Percentiles rank a stretch among this genome's conserved stretches.
These are phyloP conservation scores for Cheilosia pagana DNA, from an alignment of 2,888 invertebrate genomes.

Conservation along the genomic window DNA sequence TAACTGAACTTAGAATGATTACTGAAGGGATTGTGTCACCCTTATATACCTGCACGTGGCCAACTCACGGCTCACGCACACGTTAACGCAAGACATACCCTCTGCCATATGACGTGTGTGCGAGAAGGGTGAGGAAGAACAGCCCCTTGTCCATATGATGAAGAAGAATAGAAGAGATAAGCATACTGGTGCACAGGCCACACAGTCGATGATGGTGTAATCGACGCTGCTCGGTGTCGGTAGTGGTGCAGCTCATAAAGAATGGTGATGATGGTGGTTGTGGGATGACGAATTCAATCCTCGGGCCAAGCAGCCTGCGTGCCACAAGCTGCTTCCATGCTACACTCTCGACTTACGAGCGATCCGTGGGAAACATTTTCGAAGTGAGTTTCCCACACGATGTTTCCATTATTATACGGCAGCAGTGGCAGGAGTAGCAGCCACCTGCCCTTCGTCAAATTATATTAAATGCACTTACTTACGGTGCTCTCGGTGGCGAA, in stretches of 20 bases:
- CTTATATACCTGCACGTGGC: constrained; percentile 83
- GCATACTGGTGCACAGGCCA: constrained; percentile 22
- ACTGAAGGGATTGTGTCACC: constrained; percentile 77
- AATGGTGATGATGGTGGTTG: constrained; percentile 77
- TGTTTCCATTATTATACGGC: constrained; percentile 78
- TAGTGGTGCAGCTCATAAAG: constrained; percentile 45
- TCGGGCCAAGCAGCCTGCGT: constrained; percentile 76
- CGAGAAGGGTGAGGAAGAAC: constrained; percentile 17
- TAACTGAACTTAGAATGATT: constrained; percentile 81
- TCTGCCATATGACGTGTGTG: constrained; percentile 15
- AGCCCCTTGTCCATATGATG: constrained; percentile 36
- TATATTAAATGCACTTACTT: constrained; percentile 67
- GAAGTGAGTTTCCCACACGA: constrained; percentile 84
- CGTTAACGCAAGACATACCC: constrained; percentile 41
- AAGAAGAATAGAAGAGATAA: constrained; percentile 54
- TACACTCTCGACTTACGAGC: constrained; percentile 77
- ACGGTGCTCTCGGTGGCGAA: constrained; percentile 25
- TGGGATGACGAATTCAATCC: constrained; percentile 79
- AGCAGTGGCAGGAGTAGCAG: constrained; percentile 66
- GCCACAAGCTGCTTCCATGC: constrained; percentile 77
- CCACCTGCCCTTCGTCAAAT: constrained; percentile 77
- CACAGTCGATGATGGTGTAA: constrained; percentile 42
- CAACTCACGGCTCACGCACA: constrained; percentile 78
- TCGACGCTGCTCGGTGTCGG: constrained; percentile 39
- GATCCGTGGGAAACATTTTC: constrained; percentile 84